These are phyloP conservation scores for Calypte anna DNA, from an alignment of 2,113 vertebrate species.

Conservation along the genomic window DNA sequence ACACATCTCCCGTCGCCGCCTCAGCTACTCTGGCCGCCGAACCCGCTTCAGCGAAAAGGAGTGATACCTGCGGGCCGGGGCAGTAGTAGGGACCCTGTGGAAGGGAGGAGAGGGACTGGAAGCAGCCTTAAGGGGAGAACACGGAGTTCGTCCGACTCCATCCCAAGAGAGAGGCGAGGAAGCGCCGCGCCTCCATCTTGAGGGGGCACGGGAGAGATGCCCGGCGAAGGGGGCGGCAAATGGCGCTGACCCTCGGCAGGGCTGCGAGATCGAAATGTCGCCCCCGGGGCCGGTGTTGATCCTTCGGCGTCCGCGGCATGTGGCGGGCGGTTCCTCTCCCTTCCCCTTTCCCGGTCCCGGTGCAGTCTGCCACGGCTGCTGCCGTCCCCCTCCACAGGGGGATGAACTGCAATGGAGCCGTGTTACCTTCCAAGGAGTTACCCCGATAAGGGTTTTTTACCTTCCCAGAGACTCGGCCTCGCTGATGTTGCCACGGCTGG, in stretches of 20 bases:
- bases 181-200: neutral
- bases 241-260: neutral
- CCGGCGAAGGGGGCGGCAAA: neutral
- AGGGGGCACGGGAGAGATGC: neutral
- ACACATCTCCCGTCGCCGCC: neutral
- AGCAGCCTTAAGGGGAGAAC: too few species aligned
- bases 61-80: neutral
- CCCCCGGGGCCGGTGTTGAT: too few species aligned
- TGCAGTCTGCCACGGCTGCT: too few species aligned
- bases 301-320: neutral
- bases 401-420: too few species aligned
- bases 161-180: rapidly evolving
- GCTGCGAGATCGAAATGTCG: neutral
- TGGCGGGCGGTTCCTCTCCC: too few species aligned
- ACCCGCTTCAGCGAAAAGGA: neutral
- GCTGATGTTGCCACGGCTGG: neutral
- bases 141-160: neutral
- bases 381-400: neutral
- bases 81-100: too few species aligned
- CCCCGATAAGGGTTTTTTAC: neutral
- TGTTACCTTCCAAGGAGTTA: rapidly evolving
- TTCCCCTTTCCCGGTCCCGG: too few species aligned
- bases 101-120: too few species aligned
- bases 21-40: too few species aligned
- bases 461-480: rapidly evolving